A percentile compares a stretch with the other conserved stretches of the same genome.
These are phyloP conservation scores for Dolichopus griseipennis DNA, from an alignment of 2,888 invertebrate species.

Conservation along the genomic window DNA sequence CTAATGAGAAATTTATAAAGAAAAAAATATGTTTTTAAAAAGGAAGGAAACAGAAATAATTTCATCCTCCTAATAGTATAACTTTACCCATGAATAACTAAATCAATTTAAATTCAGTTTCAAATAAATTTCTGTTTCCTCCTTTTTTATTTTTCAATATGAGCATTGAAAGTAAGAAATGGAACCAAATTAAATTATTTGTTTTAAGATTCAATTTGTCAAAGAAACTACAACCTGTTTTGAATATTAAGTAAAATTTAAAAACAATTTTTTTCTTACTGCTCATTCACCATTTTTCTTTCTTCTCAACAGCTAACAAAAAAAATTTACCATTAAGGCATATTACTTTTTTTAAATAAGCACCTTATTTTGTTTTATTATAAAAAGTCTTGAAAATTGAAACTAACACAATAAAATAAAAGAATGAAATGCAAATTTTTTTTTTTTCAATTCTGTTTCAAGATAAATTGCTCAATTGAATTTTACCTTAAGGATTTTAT, in stretches of 20 bases:
- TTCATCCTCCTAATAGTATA: not conserved
- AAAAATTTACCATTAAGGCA: not conserved
- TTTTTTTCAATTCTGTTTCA: not conserved
- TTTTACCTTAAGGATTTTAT: not conserved
- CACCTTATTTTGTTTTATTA: not conserved
- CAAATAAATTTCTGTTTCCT: not conserved
- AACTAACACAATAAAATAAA: not conserved
- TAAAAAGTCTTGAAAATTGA: not conserved
- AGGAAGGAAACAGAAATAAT: not conserved
- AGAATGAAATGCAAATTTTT: not conserved
- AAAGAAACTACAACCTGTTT: slow-evolving; percentile 23
- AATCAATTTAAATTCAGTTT: not conserved
- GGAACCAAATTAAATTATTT: slow-evolving; percentile 24
- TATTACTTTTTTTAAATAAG: not conserved
- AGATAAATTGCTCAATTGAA: not conserved
- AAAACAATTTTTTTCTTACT: not conserved
- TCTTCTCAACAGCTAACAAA: not conserved
- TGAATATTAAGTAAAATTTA: slow-evolving; percentile 23
- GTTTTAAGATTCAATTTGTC: slow-evolving; percentile 27
- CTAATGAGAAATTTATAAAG: too few relatives aligned
- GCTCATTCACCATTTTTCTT: not conserved
- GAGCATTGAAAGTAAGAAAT: not conserved
- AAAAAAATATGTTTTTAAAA: too few relatives aligned
- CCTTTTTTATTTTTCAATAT: not conserved
- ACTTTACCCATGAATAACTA: not conserved